Base-by-base conservation (phyloP, 2,797 vertebrate genomes). In the Paratrypauchen microcephalus region DNA sequence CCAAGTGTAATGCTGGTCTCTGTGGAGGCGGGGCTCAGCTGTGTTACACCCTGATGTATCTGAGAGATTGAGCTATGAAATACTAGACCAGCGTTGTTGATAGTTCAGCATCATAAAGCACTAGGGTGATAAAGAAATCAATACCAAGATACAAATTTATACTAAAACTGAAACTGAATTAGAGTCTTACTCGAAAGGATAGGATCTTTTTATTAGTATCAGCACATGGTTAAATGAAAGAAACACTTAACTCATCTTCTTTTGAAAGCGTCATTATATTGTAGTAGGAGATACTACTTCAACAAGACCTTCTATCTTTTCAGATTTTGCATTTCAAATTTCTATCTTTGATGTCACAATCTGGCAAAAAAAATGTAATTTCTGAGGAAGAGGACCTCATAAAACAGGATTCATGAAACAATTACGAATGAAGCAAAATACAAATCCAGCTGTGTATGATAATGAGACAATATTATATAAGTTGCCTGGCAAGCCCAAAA, bases 1-100 rank as follows among this genome's bases (percentile, higher is more conserved):
- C 19, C 36, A 21, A 41, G 59, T 41, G 32, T 61, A 61, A 61
- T 61, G 32, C 12, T 41, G 32, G 59, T 61, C 59, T 61, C 30
- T 61, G 59, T 61, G 59, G 30, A 61, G 41, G 47, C 19, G 47
- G 48, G 62, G 36, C 62, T 60, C 28, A n/a, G 28, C 19, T 6
- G 58, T n/a, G 58, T 36, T 41, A 39, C 59, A 61, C 32, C 36
- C 30, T 39, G 32, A 32, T 30, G 16, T 60, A 60, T 36, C 16
- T 61, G 58, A 32, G 30, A 18, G 58, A n/a, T 60, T 60, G 30
- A 21, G 8, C 16, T 30, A 13, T 58, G 56, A 58, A 55, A 55
- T 55, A 55, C 52, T 23, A 55, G n/a, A 23, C 21, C 52, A 16
- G 41, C 16, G 11, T 45, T 45, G 41, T 45, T 45, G 41, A 13